Conservation (phyloP, 2,113 vertebrate species). For the Todiramphus saurophagus region DNA sequence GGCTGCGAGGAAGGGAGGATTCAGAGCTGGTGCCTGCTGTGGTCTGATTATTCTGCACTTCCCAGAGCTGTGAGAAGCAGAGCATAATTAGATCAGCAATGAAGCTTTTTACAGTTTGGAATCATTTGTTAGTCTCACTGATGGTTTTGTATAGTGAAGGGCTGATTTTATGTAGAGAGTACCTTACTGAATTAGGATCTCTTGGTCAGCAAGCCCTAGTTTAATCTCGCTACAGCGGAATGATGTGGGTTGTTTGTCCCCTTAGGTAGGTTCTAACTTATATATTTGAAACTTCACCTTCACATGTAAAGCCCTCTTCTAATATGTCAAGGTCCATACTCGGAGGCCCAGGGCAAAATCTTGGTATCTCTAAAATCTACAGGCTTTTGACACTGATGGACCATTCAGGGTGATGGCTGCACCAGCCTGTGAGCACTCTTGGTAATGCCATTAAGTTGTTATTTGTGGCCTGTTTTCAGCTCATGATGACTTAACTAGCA, state of each 20-base stretch:
- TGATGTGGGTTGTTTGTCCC: background rate
- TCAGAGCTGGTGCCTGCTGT: background rate
- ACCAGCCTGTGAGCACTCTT: background rate
- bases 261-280: background rate
- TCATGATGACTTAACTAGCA: background rate
- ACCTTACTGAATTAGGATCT: background rate
- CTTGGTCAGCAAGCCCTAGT: background rate
- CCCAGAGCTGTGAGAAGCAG: background rate
- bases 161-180: background rate
- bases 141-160: background rate
- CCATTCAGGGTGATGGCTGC: background rate
- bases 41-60: slow-evolving; percentile 15
- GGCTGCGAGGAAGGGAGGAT: background rate
- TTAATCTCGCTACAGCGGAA: background rate
- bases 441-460: fast-evolving
- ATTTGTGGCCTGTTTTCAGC: background rate
- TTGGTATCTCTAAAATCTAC: fast-evolving
- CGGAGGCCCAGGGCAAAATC: background rate
- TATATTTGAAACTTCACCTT: background rate
- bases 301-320: background rate
- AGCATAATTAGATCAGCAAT: slow-evolving; percentile 7
- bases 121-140: background rate
- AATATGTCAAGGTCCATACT: background rate
- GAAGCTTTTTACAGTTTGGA: slow-evolving; percentile 5
- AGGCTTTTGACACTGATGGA: background rate